Evolutionary conservation across 2,113 vertebrate genomes (phyloP).

Genomic region (Anarhynchus alexandrinus): DNA sequence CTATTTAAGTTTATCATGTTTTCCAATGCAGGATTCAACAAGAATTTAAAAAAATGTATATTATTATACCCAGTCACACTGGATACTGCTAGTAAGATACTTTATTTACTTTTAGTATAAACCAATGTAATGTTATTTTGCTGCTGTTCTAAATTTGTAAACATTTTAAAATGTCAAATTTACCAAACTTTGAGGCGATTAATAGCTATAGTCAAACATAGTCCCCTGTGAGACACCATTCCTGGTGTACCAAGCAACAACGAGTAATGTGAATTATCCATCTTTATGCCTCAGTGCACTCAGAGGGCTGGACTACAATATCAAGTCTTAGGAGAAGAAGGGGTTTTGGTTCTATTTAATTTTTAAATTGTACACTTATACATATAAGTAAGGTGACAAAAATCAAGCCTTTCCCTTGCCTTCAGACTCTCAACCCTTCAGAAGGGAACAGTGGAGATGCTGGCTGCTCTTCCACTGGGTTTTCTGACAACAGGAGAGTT

Average conservation of each 20-base stretch:
- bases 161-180: neutral
- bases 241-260: neutral
- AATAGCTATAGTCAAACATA: neutral
- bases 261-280: rapidly evolving
- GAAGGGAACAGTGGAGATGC: neutral
- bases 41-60: neutral
- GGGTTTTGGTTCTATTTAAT: neutral
- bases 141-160: neutral
- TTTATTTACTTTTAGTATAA: neutral
- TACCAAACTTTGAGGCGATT: neutral
- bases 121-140: neutral
- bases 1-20: neutral
- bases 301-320: neutral
- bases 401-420: neutral
- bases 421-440: neutral
- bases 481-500: neutral
- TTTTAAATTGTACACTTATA: neutral
- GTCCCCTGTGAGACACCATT: neutral
- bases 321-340: neutral
- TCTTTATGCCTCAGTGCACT: neutral
- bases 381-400: neutral
- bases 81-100: neutral
- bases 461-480: neutral
- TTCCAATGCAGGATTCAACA: neutral
- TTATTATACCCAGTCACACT: neutral